Percentiles rank a stretch among this genome's conserved stretches.
Conservation (phyloP, 2,113 vertebrate species). For the Sylvia atricapilla region DNA sequence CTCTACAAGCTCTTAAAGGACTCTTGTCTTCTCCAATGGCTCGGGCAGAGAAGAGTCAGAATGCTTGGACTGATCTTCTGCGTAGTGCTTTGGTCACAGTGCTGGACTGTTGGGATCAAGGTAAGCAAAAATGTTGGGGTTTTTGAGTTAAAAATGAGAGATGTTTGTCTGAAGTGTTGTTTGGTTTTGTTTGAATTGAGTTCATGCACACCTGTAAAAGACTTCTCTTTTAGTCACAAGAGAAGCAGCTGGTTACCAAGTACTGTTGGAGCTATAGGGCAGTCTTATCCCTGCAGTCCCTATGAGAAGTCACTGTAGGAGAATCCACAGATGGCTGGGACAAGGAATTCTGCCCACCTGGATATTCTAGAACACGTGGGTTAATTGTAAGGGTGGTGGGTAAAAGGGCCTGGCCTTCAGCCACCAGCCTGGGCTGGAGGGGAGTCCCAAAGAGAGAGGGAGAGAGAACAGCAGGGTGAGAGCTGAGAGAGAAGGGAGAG, state of each 20-base stretch:
- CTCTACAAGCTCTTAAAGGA: slow-evolving; percentile 83
- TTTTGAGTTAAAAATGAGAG: not conserved
- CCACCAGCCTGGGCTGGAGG: no score
- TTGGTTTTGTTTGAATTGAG: not conserved
- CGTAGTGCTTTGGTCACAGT: slow-evolving; percentile 82
- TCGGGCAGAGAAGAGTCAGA: slow-evolving; percentile 84
- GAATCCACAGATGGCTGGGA: no score
- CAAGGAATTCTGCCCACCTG: no score
- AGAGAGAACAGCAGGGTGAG: no score
- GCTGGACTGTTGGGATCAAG: slow-evolving; percentile 81
- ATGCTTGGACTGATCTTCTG: slow-evolving; percentile 84
- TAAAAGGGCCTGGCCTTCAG: no score
- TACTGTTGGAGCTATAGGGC: not conserved
- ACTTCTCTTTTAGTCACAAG: not conserved
- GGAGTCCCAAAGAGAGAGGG: no score
- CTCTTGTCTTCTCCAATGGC: slow-evolving; percentile 88
- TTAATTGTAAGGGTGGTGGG: no score
- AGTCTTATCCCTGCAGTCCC: not conserved
- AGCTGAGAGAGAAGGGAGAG: no score
- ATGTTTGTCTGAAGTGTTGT: not conserved
- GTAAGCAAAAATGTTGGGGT: slow-evolving; percentile 38
- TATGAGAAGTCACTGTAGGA: not conserved
- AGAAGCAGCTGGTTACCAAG: not conserved
- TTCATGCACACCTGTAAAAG: not conserved
- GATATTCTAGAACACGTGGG: no score